Conservation (phyloP, 2,113 vertebrate species). For the Ardeotis arabs region DNA sequence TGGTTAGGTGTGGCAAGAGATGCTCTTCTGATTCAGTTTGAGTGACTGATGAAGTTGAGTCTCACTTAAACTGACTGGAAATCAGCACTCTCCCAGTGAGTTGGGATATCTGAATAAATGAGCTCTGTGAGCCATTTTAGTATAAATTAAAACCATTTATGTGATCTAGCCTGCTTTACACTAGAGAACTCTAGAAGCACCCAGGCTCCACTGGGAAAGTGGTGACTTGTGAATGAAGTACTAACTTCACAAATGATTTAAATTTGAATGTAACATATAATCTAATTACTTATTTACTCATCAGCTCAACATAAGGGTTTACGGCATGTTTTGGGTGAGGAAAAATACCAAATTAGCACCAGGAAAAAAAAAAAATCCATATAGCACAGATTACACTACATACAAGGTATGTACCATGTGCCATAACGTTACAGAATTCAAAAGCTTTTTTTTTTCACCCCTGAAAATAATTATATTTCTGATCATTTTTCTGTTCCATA, state of each 20-base stretch:
- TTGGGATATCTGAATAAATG: neutral
- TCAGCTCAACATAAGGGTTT: neutral
- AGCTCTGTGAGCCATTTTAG: neutral
- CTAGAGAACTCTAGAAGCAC: neutral
- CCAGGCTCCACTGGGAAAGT: neutral
- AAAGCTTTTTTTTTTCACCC: neutral
- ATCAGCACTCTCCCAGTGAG: neutral
- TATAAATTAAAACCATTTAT: neutral
- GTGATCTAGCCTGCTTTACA: neutral
- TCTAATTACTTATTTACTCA: neutral
- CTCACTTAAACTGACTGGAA: neutral
- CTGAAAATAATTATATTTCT: neutral
- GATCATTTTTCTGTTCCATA: neutral
- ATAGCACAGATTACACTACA: neutral
- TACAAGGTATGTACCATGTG: neutral
- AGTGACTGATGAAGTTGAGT: neutral
- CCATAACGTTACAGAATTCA: neutral
- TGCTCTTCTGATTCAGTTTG: neutral
- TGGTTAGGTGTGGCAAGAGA: neutral
- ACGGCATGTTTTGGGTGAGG: neutral
- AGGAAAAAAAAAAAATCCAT: neutral
- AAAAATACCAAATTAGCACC: neutral
- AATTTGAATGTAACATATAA: neutral
- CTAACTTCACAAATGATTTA: neutral
- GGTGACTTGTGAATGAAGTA: neutral